These are phyloP conservation scores for Yponomeuta cagnagella DNA, from an alignment of 2,888 invertebrate species.

Conservation along the genomic window DNA sequence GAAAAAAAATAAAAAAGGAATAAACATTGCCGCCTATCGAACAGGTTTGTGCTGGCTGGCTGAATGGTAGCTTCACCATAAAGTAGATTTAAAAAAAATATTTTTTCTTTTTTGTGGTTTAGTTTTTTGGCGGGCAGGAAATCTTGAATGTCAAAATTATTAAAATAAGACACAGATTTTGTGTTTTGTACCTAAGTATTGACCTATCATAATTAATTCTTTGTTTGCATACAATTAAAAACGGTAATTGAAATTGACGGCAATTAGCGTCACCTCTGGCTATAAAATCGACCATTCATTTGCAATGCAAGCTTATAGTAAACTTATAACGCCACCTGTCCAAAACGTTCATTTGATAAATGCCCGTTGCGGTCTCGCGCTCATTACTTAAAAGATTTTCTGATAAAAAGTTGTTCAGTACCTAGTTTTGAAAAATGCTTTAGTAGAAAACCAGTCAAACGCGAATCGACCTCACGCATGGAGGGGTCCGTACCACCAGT, in stretches of 20 bases:
- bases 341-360: conserved; percentile 12
- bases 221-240: neutral
- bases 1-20: conserved; percentile 2
- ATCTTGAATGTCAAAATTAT: neutral
- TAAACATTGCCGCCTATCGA: neutral
- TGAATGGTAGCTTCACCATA: neutral
- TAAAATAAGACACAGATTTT: too few relatives aligned
- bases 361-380: conserved; percentile 8
- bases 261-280: neutral
- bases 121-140: neutral
- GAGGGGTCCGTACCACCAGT: too few relatives aligned
- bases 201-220: too few relatives aligned
- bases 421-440: too few relatives aligned
- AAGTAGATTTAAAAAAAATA: neutral
- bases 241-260: neutral
- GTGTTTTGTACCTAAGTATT: too few relatives aligned
- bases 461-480: too few relatives aligned
- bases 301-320: neutral
- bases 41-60: neutral
- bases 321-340: conserved; percentile 3
- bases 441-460: too few relatives aligned
- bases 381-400: conserved; percentile 11
- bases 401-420: conserved; percentile 6
- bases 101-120: neutral
- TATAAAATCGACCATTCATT: neutral